Base-by-base conservation (phyloP, 1,140 invertebrate genomes). In the Lasioglossum baleicum region DNA sequence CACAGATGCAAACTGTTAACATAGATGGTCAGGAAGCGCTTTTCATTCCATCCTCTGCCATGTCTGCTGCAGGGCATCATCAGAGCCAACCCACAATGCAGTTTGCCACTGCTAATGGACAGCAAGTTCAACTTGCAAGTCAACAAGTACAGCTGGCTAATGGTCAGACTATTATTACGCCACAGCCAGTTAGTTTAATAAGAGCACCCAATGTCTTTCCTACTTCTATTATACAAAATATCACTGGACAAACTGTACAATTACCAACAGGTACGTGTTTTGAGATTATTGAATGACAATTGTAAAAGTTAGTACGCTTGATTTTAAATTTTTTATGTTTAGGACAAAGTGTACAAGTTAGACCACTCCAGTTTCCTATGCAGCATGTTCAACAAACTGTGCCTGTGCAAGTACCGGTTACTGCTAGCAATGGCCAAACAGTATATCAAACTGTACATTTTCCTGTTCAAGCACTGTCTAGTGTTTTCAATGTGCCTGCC, bases 381-480 rank as follows among this genome's bases (percentile, higher is more conserved):
- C 96, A 97, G 90, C 92, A 93, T 56, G 88, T 93, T 20, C 92
- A 93, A 77, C 97, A 97, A 90, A 96, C 97, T 22, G 97, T 99
- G 64, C 97, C 98, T 0, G 97, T 99, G 20, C 97, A 98, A 93
- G 96, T 98, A 60, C 98, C 98, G 2, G 97, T 99, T 72, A 96
- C 97, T 78, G 96, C 97, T 10, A 95, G 95, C 22, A 97, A 96
- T 92, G 98, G 98, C 0, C 98, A 99, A 91, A 98, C 97, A 0
- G 95, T 98, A 70, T 97, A 98, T 90, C 98, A 99, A 90, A 98
- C 98, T 0, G 96, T 98, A 2, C 97, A 99, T 91, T 96, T 99
- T 87, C 98, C 97, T 0, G 94, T 98, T 31, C 97, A 98, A 92
- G 94, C 96, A 2, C 93, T 97, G 3, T 87, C 93, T 88, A 80